Evolutionary conservation across 1,140 invertebrate species (phyloP), one percentile per base, ranked within the genome.

Genomic region (Nasonia longicornis): DNA sequence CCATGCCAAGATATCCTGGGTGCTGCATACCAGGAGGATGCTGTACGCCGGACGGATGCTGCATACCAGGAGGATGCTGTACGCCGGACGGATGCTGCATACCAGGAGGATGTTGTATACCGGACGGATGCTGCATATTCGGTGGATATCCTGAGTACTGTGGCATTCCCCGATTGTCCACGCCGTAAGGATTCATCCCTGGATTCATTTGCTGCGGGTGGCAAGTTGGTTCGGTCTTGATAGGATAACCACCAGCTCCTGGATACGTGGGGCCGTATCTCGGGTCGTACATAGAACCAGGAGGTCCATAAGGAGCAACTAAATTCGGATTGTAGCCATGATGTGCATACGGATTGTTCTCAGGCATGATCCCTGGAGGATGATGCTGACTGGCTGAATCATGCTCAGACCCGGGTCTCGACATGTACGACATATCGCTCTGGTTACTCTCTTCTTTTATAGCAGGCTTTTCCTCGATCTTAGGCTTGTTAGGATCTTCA

Each of bases 401-500:
- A 6, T 70, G 81, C 10, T 82, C 74, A 0, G 78, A 77, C 1
- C 77, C 63, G 79, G 87, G 84, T 73, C 85, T 85, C 11, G 85
- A 85, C n/a, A 77, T 42, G 22, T 64, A 82, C 14, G 88, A 87
- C 22, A 88, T 83, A 69, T 89, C 87, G 67, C 84, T 88, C 38
- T 86, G 87, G 80, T 83, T 87, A 35, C 85, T 87, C 67, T 84
- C 84, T 79, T 80, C 79, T 38, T 80, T 80, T 26, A 78, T 16
- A 16, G 3, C 69, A 29, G 78, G 35, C 11, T 90, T 89, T 29
- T 90, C 88, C 64, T 90, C 90, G 3, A 79, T 42, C 69, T 85
- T 88, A 52, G 77, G 72, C 10, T 80, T 84, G 38, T 84, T 86
- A 16, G 88, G 87, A 83, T 92, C 91, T 38, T 91, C 91, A 31